These are phyloP conservation scores for Mythimna lalbum DNA, from an alignment of 2,888 invertebrate genomes.

Conservation along the genomic window DNA sequence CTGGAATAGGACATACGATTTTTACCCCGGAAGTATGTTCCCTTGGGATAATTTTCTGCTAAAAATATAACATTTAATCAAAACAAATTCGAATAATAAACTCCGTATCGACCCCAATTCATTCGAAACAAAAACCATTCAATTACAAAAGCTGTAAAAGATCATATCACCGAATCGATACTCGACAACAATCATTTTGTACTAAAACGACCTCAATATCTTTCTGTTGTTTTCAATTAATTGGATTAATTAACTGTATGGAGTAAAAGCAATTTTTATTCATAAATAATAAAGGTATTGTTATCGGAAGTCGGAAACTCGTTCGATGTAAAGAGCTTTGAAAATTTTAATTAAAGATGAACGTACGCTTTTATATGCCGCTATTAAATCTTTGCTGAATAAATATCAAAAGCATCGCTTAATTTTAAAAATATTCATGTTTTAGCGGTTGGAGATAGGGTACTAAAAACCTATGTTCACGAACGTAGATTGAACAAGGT, in stretches of 20 bases:
- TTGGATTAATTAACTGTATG: conserved; percentile 69
- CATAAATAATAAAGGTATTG: conserved; percentile 68
- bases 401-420: conserved; percentile 61
- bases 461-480: neutral
- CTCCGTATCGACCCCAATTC: conserved; percentile 34
- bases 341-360: conserved; percentile 80
- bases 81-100: conserved; percentile 51
- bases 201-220: conserved; percentile 41
- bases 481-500: neutral
- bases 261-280: conserved; percentile 71
- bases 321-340: conserved; percentile 67
- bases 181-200: conserved; percentile 28
- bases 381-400: conserved; percentile 67
- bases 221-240: conserved; percentile 56
- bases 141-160: conserved; percentile 56
- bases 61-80: conserved; percentile 31
- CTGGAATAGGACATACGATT: too few species aligned
- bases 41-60: too few species aligned
- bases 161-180: conserved; percentile 55
- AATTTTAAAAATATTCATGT: conserved; percentile 47
- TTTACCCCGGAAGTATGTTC: too few species aligned
- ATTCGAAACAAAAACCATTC: conserved; percentile 54
- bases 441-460: conserved; percentile 7
- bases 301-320: conserved; percentile 52
- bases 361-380: conserved; percentile 64